Conservation (phyloP, 1,140 invertebrate genomes). For the Lordiphosa stackelbergi region DNA sequence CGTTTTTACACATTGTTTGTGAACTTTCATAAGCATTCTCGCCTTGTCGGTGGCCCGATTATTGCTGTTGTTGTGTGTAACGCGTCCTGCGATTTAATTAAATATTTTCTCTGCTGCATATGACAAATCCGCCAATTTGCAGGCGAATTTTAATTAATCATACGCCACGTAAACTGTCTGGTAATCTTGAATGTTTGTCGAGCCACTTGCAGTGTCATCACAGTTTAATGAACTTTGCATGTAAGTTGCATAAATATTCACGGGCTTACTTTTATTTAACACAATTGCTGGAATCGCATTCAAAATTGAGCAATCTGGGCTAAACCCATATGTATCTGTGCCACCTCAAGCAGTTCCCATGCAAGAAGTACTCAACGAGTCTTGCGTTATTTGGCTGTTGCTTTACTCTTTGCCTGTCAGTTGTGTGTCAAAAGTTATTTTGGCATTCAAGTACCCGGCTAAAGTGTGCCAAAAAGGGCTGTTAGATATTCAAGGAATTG, state of each 20-base stretch:
- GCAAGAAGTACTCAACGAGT: no score
- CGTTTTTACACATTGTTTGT: conserved; percentile 60
- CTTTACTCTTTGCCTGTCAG: no score
- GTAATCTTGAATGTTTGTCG: conserved; percentile 60
- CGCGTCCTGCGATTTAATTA: conserved; percentile 39
- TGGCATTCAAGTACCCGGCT: no score
- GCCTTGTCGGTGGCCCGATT: conserved; percentile 3
- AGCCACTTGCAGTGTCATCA: conserved; percentile 52
- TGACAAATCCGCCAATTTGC: conserved; percentile 38
- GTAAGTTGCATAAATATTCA: conserved; percentile 57
- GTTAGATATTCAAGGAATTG: no score
- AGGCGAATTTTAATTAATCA: conserved; percentile 37
- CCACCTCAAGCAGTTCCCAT: no score
- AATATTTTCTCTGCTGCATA: conserved; percentile 31
- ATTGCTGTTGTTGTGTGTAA: conserved; percentile 48
- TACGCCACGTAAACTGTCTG: conserved; percentile 21
- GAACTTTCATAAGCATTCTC: conserved; percentile 49
- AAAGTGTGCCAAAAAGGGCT: no score
- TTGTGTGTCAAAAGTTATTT: no score
- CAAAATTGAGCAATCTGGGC: conserved; percentile 35
- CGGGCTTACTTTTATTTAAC: conserved; percentile 19
- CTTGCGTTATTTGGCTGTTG: no score
- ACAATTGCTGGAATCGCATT: conserved; percentile 40
- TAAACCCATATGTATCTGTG: no score
- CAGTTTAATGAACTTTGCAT: conserved; percentile 51